Evolutionary conservation across 2,888 invertebrate genomes (phyloP).

Genomic region (Ephialtes manifestator): DNA sequence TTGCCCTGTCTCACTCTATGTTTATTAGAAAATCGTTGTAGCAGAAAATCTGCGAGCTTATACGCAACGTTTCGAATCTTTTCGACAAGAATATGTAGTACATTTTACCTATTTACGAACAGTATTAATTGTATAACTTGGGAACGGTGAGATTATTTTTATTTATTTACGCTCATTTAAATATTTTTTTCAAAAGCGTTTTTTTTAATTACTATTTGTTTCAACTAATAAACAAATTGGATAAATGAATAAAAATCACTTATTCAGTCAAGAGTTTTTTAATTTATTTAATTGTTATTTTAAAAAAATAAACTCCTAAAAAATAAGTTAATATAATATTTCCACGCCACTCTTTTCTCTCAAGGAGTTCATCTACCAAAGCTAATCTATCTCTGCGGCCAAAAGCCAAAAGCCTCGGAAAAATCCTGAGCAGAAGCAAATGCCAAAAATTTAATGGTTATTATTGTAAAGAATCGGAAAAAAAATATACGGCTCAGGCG

Average conservation of each 20-base stretch:
- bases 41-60: constrained; percentile 61
- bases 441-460: constrained; percentile 21
- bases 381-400: background rate
- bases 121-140: too few species aligned
- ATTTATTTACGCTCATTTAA: too few species aligned
- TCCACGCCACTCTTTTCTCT: background rate
- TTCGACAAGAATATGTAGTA: background rate
- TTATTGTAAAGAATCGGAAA: constrained; percentile 30
- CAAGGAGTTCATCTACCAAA: background rate
- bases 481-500: constrained; percentile 12
- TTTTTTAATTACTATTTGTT: too few species aligned
- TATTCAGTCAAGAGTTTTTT: too few species aligned
- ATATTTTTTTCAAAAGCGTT: too few species aligned
- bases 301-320: too few species aligned
- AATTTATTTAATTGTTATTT: too few species aligned
- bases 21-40: constrained; percentile 63
- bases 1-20: constrained; percentile 48
- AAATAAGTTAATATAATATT: too few species aligned
- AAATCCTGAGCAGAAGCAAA: background rate
- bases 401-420: background rate
- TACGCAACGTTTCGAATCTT: constrained; percentile 35
- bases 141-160: too few species aligned
- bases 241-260: too few species aligned
- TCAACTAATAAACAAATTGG: too few species aligned
- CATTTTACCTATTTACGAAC: background rate